Evolutionary conservation across 2,113 vertebrate species (phyloP), one percentile per base, ranked within the genome.

Genomic region (Tenrec ecaudatus): DNA sequence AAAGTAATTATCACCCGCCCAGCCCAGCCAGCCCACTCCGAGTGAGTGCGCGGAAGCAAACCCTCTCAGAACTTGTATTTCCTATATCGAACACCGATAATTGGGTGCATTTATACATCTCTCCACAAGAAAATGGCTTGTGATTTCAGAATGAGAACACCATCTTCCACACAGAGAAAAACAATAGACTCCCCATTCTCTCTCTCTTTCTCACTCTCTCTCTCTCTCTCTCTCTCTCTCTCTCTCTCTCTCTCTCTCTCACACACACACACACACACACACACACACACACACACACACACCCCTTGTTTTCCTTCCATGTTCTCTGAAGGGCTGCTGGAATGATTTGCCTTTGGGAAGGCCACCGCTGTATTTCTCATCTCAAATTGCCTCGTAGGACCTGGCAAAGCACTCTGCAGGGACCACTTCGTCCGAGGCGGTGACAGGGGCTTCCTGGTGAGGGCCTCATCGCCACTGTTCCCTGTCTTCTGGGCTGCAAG

Each of bases 1-100:
- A 90, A 95, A 96, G 92, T 96, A 96, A 97, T 97, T 96, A 97
- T 96, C 93, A 96, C 95, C 96, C 79, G 68, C 31, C 81, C 95
- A 85, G 79, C 90, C 89, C 31, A 47, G 92, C 78, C 29, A 1
- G 90, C 88, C 92, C 23, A 38, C 86, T 93, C 6, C 47, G 47
- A 53, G 47, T 10, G 0, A 2, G n/a, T 22, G 71, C 7, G 0
- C 0, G 14, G 92, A 84, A 90, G 95, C 96, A 96, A 97, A 68
- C 83, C 90, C 91, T 94, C 96, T 95, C 96, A 89, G 92, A 92
- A 95, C 92, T 94, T 96, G 47, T 96, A 96, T 97, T 96, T 97
- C 93, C 93, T 96, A 88, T 95, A 96, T 91, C 89, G 95, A 95
- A 94, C 85, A 93, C 92, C 84, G 85, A 96, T 97, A 97, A 97